A percentile compares a stretch with the other conserved stretches of the same genome.
phyloP scores from a whole-genome alignment of 2,797 vertebrate species.

The Epinephelus awoara region DNA sequence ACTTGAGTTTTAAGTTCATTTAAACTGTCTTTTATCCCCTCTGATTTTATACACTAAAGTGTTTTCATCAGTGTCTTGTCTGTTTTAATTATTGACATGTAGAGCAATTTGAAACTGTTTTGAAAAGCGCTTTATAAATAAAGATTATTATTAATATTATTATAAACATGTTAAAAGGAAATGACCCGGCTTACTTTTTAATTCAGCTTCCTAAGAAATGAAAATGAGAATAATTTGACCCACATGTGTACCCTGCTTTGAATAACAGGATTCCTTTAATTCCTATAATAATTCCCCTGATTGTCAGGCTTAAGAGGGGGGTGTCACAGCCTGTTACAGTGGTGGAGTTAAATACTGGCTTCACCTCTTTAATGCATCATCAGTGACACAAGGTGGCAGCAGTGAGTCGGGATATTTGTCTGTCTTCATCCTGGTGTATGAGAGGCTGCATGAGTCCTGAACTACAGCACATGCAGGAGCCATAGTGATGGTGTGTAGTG shows the following conservation, averaged over 20 bases:
- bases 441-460: conserved; percentile 13
- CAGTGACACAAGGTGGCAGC: conserved; percentile 76
- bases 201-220: neutral
- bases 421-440: neutral
- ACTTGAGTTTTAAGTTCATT: too few relatives aligned
- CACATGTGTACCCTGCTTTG: neutral
- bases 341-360: neutral
- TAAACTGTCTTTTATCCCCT: too few relatives aligned
- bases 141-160: too few relatives aligned
- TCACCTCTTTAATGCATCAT: neutral
- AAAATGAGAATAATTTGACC: neutral
- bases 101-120: too few relatives aligned
- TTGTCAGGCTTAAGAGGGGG: neutral
- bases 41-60: too few relatives aligned
- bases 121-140: too few relatives aligned
- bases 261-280: neutral
- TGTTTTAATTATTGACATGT: too few relatives aligned
- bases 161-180: neutral
- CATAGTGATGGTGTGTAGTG: neutral
- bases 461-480: conserved; percentile 3
- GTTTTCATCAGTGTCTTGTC: too few relatives aligned
- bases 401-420: conserved; percentile 51
- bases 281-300: neutral
- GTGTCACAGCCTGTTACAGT: neutral
- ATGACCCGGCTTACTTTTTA: neutral